Evolutionary conservation across 2,888 invertebrate species (phyloP).

Genomic region (Mystacides longicornis): DNA sequence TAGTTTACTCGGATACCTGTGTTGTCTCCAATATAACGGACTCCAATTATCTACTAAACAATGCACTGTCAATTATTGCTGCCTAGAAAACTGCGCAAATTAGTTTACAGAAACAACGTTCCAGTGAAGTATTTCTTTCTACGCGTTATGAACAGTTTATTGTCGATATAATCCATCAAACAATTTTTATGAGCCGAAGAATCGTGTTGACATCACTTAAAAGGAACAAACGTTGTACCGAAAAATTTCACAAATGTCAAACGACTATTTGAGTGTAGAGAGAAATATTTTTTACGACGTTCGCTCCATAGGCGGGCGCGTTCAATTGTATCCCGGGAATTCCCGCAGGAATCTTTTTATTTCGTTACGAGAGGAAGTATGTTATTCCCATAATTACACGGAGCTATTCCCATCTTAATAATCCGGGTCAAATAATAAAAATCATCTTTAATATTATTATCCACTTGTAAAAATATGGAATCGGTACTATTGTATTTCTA

Average conservation of each 20-base stretch:
- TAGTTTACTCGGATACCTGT: too few relatives aligned
- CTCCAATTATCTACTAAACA: too few relatives aligned
- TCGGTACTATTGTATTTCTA: not conserved
- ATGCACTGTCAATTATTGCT: too few relatives aligned
- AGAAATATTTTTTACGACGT: not conserved
- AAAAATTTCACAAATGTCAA: not conserved
- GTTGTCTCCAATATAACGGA: too few relatives aligned
- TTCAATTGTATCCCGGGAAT: not conserved
- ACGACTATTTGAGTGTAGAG: not conserved
- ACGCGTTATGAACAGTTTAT: too few relatives aligned
- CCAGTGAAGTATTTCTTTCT: too few relatives aligned
- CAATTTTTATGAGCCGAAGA: not conserved
- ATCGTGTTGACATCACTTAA: not conserved
- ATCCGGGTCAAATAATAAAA: not conserved
- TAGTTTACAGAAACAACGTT: too few relatives aligned
- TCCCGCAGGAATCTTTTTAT: not conserved
- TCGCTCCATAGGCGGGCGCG: too few relatives aligned
- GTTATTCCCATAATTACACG: not conserved
- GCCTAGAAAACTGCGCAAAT: too few relatives aligned
- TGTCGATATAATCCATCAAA: too few relatives aligned
- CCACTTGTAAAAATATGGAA: not conserved
- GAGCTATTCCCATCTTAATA: not conserved
- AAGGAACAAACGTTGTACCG: not conserved
- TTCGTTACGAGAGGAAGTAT: not conserved
- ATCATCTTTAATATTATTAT: too few relatives aligned